Conservation (phyloP, 2,113 vertebrate species). For the Gavialis gangeticus region DNA sequence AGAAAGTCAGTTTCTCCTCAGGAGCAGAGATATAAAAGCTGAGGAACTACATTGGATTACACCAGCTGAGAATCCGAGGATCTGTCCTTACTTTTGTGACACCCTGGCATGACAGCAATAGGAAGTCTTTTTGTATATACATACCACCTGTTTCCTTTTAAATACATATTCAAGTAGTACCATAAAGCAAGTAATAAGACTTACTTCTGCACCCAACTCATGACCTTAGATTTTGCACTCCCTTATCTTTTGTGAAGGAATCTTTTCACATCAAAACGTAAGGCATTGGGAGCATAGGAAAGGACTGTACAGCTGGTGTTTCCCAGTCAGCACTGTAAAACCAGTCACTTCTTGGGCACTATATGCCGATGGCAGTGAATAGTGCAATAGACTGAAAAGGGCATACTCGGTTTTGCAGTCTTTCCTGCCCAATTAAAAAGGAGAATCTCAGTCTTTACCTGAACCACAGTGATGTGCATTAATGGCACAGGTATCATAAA, state of each 20-base stretch:
- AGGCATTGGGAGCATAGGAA: background rate
- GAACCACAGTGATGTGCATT: accelerated
- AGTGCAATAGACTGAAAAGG: background rate
- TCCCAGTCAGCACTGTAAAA: background rate
- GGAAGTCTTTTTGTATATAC: background rate
- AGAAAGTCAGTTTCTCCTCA: background rate
- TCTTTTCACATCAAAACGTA: background rate
- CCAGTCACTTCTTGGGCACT: background rate
- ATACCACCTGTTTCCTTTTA: background rate
- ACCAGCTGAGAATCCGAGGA: too few relatives aligned
- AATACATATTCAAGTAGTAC: background rate
- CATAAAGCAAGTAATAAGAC: background rate
- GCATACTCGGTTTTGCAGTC: background rate
- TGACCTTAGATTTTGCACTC: background rate
- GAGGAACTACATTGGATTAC: too few relatives aligned
- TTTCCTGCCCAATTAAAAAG: background rate
- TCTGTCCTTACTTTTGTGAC: too few relatives aligned
- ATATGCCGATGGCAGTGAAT: background rate
- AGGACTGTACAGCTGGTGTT: background rate
- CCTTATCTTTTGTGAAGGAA: background rate
- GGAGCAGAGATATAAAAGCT: too few relatives aligned
- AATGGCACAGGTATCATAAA: accelerated
- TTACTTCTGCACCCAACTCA: background rate
- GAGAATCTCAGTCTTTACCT: background rate
- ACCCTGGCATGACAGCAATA: background rate